Percentiles rank a stretch among this genome's conserved stretches.
phyloP scores from a whole-genome alignment of 2,113 vertebrate genomes.

The Chloroceryle aenea region DNA sequence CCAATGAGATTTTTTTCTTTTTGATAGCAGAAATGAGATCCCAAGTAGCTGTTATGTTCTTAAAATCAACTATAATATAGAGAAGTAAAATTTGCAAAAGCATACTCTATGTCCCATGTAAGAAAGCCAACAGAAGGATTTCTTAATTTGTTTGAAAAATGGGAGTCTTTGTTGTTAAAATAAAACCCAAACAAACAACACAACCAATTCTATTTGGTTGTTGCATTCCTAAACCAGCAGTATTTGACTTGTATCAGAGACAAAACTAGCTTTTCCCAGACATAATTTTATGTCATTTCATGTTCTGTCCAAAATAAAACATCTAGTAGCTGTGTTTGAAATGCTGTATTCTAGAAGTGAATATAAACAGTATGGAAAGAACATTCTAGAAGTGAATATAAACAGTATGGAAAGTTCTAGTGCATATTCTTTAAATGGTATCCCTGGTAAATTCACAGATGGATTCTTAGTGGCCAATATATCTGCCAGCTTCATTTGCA shows the following conservation, averaged over 20 bases:
- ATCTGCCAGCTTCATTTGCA: not conserved
- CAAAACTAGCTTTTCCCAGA: not conserved
- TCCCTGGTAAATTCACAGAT: not conserved
- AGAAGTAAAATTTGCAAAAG: not conserved
- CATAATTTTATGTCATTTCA: not conserved
- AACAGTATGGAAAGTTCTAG: not conserved
- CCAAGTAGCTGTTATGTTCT: not conserved
- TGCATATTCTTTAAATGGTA: not conserved
- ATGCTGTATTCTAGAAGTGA: not conserved
- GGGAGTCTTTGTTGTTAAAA: not conserved
- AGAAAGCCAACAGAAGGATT: not conserved
- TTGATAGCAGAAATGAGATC: not conserved
- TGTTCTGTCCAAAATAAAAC: not conserved
- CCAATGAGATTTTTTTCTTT: not conserved
- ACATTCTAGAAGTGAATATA: not conserved
- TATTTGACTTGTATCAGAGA: not conserved
- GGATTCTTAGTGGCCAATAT: not conserved
- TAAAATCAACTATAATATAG: not conserved
- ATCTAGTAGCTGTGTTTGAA: not conserved
- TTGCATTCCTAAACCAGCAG: not conserved
- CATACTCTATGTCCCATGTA: not conserved
- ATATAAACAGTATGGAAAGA: too few species aligned
- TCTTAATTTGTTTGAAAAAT: not conserved
- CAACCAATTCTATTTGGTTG: not conserved
- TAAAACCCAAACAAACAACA: not conserved